phyloP scores from a whole-genome alignment of 1,140 invertebrate genomes.

The Drosophila parvula region DNA sequence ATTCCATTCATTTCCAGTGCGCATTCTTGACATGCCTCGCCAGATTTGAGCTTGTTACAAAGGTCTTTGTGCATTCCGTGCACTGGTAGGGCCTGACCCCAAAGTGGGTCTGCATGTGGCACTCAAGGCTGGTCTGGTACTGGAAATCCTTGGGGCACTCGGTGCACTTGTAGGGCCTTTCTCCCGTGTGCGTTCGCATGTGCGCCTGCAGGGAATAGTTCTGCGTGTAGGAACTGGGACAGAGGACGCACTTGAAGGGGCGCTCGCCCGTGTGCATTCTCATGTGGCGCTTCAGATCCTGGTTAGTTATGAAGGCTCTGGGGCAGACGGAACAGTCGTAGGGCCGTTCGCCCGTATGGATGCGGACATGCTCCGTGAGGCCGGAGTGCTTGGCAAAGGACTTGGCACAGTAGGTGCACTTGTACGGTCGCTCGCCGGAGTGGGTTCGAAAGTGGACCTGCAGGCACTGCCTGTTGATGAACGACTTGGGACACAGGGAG shows the following conservation, averaged over 20 bases:
- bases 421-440: conserved; percentile 5
- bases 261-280: conserved; percentile 7
- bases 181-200: not conserved
- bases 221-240: conserved; percentile 5
- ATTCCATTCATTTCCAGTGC: not conserved
- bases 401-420: not conserved
- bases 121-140: conserved; percentile 5
- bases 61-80: not conserved
- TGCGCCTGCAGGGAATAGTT: conserved; percentile 7
- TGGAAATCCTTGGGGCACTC: conserved; percentile 7
- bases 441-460: conserved; percentile 4
- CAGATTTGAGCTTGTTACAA: conserved; percentile 3
- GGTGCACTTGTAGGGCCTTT: not conserved
- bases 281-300: conserved; percentile 12
- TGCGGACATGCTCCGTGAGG: not conserved
- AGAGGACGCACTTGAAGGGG: conserved; percentile 1
- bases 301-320: conserved; percentile 3
- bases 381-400: conserved; percentile 3
- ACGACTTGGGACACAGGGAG: conserved; percentile 1
- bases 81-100: conserved; percentile 4
- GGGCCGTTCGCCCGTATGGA: conserved; percentile 8
- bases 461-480: conserved; percentile 2
- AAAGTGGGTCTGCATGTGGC: conserved; percentile 7
- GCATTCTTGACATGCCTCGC: not conserved
- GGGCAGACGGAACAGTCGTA: conserved; percentile 4